Percentiles rank a stretch among this genome's conserved stretches.
Evolutionary conservation across 2,888 invertebrate species (phyloP).

Genomic region (Melanostoma scalare): DNA sequence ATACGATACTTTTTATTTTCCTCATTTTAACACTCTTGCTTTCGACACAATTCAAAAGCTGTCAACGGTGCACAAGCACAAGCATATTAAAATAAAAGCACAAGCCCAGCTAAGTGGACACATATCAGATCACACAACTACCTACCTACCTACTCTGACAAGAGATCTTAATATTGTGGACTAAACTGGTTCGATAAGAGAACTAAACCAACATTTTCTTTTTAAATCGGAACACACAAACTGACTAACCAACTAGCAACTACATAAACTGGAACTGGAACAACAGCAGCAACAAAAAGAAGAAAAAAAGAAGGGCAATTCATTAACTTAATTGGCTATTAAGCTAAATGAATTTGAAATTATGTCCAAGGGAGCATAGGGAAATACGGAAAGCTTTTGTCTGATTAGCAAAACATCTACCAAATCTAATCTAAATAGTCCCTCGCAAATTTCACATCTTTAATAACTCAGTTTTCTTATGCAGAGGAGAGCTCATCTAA

Average conservation of each 20-base stretch:
- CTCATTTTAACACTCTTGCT: constrained; percentile 11
- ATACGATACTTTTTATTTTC: constrained; percentile 1
- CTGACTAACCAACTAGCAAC: constrained; percentile 34
- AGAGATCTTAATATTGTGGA: constrained; percentile 28
- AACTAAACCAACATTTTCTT: constrained; percentile 25
- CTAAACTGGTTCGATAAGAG: constrained; percentile 44
- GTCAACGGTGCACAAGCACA: constrained; percentile 13
- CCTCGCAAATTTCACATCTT: constrained; percentile 42
- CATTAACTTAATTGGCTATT: constrained; percentile 69
- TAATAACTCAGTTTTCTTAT: constrained; percentile 45
- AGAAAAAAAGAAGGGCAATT: constrained; percentile 59
- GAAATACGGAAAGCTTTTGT: constrained; percentile 55
- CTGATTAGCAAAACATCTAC: constrained; percentile 63
- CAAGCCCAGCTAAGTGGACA: constrained; percentile 13
- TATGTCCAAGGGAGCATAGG: constrained; percentile 59
- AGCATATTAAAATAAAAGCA: constrained; percentile 3
- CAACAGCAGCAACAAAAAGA: too few relatives aligned
- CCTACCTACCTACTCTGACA: too few relatives aligned
- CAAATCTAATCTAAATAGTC: constrained; percentile 49
- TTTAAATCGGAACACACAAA: constrained; percentile 43
- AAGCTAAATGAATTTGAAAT: constrained; percentile 67
- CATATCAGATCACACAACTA: constrained; percentile 1
- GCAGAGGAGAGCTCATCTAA: constrained; percentile 13
- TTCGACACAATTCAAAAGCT: constrained; percentile 39
- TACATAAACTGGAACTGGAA: constrained; percentile 51